Percentiles rank a stretch among this genome's conserved stretches.
phyloP scores from a whole-genome alignment of 2,113 vertebrate genomes.

The Antidorcas marsupialis region DNA sequence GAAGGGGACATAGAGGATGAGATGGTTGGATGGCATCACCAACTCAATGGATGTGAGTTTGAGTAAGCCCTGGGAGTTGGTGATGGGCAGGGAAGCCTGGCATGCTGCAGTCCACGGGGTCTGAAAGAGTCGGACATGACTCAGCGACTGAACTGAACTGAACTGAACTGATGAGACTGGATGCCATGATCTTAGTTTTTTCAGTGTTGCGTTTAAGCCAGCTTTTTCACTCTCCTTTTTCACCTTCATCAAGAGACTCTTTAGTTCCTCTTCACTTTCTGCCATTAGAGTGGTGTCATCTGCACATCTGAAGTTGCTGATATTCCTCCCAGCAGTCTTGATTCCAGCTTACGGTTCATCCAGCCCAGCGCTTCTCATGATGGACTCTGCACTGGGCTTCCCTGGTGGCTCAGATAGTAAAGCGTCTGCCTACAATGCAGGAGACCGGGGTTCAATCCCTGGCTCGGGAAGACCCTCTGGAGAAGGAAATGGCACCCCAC shows the following conservation, averaged over 20 bases:
- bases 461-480: too few relatives aligned
- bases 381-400: neutral
- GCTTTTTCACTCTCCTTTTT: neutral
- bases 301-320: neutral
- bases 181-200: neutral
- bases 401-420: too few relatives aligned
- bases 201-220: neutral
- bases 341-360: neutral
- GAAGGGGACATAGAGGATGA: neutral
- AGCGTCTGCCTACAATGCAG: too few relatives aligned
- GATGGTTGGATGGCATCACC: neutral
- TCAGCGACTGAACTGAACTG: neutral
- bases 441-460: too few relatives aligned
- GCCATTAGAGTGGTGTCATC: neutral
- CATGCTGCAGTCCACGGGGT: neutral
- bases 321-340: neutral
- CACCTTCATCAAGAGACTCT: neutral
- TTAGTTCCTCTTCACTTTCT: neutral
- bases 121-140: accelerated
- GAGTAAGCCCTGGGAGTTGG: neutral
- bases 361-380: neutral
- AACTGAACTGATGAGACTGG: neutral
- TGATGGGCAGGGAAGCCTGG: neutral
- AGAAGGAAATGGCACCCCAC: too few relatives aligned
- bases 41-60: neutral